These are phyloP conservation scores for Notothenia coriiceps DNA, from an alignment of 2,113 vertebrate genomes.

Conservation along the genomic window DNA sequence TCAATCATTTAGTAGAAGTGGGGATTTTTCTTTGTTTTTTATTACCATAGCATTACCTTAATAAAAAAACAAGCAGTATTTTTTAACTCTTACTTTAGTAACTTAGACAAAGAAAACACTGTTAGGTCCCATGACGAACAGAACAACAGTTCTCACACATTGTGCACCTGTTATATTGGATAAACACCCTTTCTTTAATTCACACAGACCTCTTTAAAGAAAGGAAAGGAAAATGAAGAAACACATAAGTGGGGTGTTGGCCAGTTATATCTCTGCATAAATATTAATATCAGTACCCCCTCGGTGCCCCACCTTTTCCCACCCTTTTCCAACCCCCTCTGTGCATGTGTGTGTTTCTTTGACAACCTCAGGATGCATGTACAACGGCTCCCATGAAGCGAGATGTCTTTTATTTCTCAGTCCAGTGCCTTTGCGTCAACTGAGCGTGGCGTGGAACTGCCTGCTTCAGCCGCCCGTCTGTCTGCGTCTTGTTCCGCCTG, in stretches of 20 bases:
- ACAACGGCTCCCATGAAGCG: constrained; percentile 77
- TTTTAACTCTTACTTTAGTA: background rate
- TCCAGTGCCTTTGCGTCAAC: constrained; percentile 76
- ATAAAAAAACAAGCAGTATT: constrained; percentile 2
- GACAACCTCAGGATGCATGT: constrained; percentile 80
- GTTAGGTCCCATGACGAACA: background rate
- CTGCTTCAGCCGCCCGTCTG: constrained; percentile 60
- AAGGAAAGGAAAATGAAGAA: constrained; percentile 37
- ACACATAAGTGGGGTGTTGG: constrained; percentile 29
- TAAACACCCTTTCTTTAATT: constrained; percentile 14
- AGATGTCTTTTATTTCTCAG: constrained; percentile 84
- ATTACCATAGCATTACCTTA: constrained; percentile 6
- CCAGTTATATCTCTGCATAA: constrained; percentile 68
- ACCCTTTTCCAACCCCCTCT: constrained; percentile 45
- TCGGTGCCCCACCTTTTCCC: constrained; percentile 39
- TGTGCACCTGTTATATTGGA: constrained; percentile 9
- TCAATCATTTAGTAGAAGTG: constrained; percentile 4
- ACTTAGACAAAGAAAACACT: background rate
- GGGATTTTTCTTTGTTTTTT: constrained; percentile 13
- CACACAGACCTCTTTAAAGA: constrained; percentile 23
- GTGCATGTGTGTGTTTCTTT: constrained; percentile 65
- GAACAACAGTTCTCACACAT: constrained; percentile 13
- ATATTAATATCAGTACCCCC: constrained; percentile 72
- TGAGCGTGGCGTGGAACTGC: constrained; percentile 73
- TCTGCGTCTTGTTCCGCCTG: constrained; percentile 66